phyloP scores from a whole-genome alignment of 2,797 vertebrate genomes.

The Kryptolebias ocellatus region DNA sequence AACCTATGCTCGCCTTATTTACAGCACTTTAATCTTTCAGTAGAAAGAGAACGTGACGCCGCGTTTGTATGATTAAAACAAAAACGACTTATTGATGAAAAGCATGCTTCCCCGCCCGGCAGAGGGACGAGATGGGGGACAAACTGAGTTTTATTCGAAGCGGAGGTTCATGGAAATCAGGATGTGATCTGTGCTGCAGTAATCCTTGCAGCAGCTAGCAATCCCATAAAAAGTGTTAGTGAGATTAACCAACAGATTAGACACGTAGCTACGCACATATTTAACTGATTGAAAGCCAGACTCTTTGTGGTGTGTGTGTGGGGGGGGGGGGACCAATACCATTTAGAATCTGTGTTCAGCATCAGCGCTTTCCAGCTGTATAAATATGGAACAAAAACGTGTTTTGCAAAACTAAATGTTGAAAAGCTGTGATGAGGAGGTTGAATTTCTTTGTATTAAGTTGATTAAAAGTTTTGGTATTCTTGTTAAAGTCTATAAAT shows the following conservation, averaged over 20 bases:
- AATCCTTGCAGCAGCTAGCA: slow-evolving; percentile 72
- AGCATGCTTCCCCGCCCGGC: slow-evolving; percentile 57
- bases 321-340: slow-evolving; percentile 3
- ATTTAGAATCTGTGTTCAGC: slow-evolving; percentile 57
- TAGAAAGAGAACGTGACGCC: slow-evolving; percentile 1
- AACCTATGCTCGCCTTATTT: neutral
- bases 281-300: slow-evolving; percentile 77
- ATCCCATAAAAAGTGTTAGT: slow-evolving; percentile 82
- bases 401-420: slow-evolving; percentile 24
- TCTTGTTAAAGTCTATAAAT: neutral
- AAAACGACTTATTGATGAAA: slow-evolving; percentile 36
- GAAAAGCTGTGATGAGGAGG: slow-evolving; percentile 41
- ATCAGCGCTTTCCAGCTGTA: slow-evolving; percentile 50
- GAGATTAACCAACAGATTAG: slow-evolving; percentile 81
- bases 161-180: slow-evolving; percentile 80
- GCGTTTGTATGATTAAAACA: neutral
- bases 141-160: slow-evolving; percentile 73
- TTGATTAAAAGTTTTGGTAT: slow-evolving; percentile 3
- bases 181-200: slow-evolving; percentile 74
- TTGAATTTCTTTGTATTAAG: slow-evolving; percentile 39
- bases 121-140: slow-evolving; percentile 58
- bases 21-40: slow-evolving; percentile 2
- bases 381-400: slow-evolving; percentile 53
- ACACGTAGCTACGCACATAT: slow-evolving; percentile 77
- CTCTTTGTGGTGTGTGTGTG: slow-evolving; percentile 60